A percentile compares a stretch with the other conserved stretches of the same genome.
Evolutionary conservation across 2,797 vertebrate genomes (phyloP).

Genomic region (Phataginus tricuspis): DNA sequence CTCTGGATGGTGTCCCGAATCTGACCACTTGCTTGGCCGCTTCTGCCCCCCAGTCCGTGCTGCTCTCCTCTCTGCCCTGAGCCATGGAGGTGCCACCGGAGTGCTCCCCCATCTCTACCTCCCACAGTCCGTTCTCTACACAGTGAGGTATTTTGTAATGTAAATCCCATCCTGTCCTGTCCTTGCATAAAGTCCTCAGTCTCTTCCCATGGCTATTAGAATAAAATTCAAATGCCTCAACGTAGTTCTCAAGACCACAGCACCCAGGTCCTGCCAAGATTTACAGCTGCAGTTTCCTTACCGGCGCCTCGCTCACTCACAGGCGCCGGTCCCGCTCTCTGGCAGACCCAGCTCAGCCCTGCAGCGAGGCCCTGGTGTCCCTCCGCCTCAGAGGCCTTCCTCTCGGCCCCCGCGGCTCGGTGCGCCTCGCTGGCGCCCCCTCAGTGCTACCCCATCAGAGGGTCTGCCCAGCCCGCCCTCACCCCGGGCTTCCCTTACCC

Average conservation of each 20-base stretch:
- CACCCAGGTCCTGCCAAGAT: background rate
- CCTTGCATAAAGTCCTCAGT: background rate
- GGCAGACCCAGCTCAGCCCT: background rate
- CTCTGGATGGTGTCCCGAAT: background rate
- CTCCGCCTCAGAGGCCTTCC: accelerated
- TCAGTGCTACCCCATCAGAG: too few species aligned
- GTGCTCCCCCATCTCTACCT: background rate
- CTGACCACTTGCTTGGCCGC: background rate
- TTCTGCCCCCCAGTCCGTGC: background rate
- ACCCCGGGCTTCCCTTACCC: too few species aligned
- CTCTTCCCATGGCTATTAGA: background rate
- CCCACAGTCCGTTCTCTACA: background rate
- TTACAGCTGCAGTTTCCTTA: background rate
- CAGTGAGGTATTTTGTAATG: background rate
- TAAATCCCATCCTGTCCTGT: background rate
- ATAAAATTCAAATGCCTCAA: background rate
- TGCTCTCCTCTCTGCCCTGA: background rate
- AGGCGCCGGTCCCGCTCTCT: background rate
- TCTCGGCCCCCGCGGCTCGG: background rate
- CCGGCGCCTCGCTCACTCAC: background rate
- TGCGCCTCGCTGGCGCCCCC: background rate
- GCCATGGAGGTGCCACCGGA: background rate
- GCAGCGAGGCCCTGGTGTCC: accelerated
- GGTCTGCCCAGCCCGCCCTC: background rate
- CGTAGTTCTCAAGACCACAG: background rate